Base-by-base conservation (phyloP, 2,888 invertebrate species). In the Carabus problematicus region DNA sequence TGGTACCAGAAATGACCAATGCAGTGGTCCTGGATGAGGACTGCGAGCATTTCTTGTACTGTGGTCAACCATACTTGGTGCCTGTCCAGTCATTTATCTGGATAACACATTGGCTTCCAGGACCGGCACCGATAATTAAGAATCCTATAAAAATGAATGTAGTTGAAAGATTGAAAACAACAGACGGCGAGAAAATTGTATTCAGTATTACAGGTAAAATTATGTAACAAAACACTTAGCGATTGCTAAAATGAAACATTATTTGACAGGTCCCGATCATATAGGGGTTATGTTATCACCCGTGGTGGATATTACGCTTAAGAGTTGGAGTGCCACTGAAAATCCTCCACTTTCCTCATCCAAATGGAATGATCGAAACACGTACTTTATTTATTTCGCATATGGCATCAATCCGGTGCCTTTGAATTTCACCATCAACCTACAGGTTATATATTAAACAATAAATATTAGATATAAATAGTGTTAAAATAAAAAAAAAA, bases 51-150 rank as follows among this genome's bases (percentile, higher is more conserved):
- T 85, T 88, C 79, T 81, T 89, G 73, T 93, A 91, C 82, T 94
- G 93, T 82, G 93, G 93, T 69, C 83, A 90, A 81, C 93, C 94
- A 11, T 93, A 91, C 83, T 86, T 88, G 77, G 88, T 93, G 80
- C 93, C 94, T 43, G 90, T 91, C 73, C 84, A 87, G 70, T 84
- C 86, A 61, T 87, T 91, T 76, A 83, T 93, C 74, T 85, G 86
- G 85, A 85, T 83, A 79, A 89, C 89, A 18, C 86, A 86, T 80
- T 87, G 86, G 85, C 80, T 88, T 72, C 85, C 85, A 52, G 86
- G 85, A 16, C 83, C 85, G 9, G 80, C 83, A 59, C 87, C 88
- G 41, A 77, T 78, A 54, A 80, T 87, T 64, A 80, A 79, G 43
- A 81, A 82, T 66, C 84, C 84, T 1, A 84, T 86, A 4, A 80